A percentile compares a stretch with the other conserved stretches of the same genome.
These are phyloP conservation scores for Perithous albicinctus DNA, from an alignment of 2,888 invertebrate species.

Conservation along the genomic window DNA sequence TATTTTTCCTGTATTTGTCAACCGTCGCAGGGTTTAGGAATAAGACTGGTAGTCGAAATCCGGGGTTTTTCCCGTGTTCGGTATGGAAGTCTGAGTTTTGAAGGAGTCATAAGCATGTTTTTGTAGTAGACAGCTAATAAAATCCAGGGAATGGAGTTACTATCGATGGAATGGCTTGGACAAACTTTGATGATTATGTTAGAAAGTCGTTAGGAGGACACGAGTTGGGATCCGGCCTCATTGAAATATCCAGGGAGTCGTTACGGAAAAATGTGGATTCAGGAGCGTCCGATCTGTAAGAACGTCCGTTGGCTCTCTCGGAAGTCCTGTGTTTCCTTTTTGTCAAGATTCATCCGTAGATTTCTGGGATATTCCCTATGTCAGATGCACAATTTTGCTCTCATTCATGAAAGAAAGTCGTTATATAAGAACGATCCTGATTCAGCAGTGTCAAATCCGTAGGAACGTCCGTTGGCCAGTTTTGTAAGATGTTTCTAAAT, in stretches of 20 bases:
- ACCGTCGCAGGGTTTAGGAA: slow-evolving; percentile 53
- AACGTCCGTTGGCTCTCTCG: too few relatives aligned
- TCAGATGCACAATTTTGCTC: too few relatives aligned
- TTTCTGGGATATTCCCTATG: too few relatives aligned
- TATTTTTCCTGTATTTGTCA: slow-evolving; percentile 56
- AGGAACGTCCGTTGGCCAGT: slow-evolving; percentile 39
- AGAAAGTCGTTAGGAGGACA: background rate
- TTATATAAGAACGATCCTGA: slow-evolving; percentile 36
- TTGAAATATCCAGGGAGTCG: background rate
- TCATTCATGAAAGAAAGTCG: background rate
- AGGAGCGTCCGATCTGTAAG: background rate
- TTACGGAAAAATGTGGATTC: background rate
- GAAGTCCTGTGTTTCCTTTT: too few relatives aligned
- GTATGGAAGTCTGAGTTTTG: background rate
- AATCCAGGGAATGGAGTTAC: background rate
- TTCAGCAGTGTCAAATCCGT: slow-evolving; percentile 14
- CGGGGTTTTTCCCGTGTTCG: slow-evolving; percentile 36
- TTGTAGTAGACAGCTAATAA: background rate
- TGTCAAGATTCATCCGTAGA: too few relatives aligned
- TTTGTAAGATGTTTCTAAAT: background rate
- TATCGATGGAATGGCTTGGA: background rate
- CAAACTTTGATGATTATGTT: background rate
- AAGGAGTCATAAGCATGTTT: background rate
- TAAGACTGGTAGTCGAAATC: background rate
- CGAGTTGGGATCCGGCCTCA: background rate